Conservation (phyloP, 2,113 vertebrate genomes). For the Morone saxatilis region DNA sequence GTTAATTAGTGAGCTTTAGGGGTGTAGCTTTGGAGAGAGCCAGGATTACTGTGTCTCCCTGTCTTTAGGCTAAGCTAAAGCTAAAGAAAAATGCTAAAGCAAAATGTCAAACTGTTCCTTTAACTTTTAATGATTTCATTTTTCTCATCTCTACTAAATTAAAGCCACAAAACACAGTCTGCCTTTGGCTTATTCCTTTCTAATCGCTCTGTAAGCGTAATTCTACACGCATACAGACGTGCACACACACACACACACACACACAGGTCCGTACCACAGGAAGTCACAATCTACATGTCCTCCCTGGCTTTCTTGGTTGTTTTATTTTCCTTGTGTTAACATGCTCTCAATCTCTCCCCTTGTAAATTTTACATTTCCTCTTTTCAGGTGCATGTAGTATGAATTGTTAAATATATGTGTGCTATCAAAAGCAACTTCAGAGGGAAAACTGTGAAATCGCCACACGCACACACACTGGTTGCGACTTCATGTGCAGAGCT, state of each 20-base stretch:
- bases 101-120: neutral
- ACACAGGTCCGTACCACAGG: conserved; percentile 26
- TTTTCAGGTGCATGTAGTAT: conserved; percentile 52
- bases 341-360: conserved; percentile 23
- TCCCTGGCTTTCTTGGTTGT: conserved; percentile 43
- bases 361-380: conserved; percentile 57
- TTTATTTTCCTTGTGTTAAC: conserved; percentile 54
- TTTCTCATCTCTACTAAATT: neutral
- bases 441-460: conserved; percentile 66
- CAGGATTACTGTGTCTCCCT: neutral
- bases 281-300: conserved; percentile 47
- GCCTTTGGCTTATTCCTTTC: conserved; percentile 37
- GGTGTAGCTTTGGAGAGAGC: neutral
- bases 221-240: conserved; percentile 16
- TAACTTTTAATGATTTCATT: neutral
- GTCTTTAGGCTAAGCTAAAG: neutral
- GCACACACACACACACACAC: conserved; percentile 13
- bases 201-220: conserved; percentile 62
- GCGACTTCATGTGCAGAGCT: conserved; percentile 52
- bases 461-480: conserved; percentile 52
- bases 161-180: conserved; percentile 16
- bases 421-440: conserved; percentile 65
- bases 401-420: conserved; percentile 62
- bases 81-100: no score
- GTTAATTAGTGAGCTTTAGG: neutral